Percentiles rank a stretch among this genome's conserved stretches.
Conservation (phyloP, 2,797 vertebrate species). For the Notolabrus celidotus region DNA sequence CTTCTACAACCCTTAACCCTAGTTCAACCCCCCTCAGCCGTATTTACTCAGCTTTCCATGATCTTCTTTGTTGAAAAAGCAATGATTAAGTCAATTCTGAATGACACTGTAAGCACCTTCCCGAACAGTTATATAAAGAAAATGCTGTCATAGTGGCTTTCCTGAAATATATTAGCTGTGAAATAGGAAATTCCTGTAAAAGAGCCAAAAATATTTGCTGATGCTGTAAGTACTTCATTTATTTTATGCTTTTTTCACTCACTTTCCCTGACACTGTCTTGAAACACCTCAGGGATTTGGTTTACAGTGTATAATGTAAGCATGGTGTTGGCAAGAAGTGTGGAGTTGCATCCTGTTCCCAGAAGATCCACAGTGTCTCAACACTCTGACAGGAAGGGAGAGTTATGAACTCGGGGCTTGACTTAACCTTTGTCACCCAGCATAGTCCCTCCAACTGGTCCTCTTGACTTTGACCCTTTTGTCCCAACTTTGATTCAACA, state of each 20-base stretch:
- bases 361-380: conserved; percentile 56
- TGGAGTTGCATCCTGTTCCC: conserved; percentile 67
- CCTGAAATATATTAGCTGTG: conserved; percentile 12
- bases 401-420: conserved; percentile 60
- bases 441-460: conserved; percentile 29
- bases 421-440: conserved; percentile 54
- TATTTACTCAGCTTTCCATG: too few relatives aligned
- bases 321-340: conserved; percentile 51
- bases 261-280: conserved; percentile 28
- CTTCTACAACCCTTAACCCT: not conserved
- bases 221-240: conserved; percentile 13
- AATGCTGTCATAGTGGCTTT: not conserved
- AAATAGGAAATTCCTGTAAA: conserved; percentile 24
- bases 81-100: not conserved
- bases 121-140: conserved; percentile 1
- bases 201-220: conserved; percentile 4
- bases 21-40: too few relatives aligned
- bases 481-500: conserved; percentile 23
- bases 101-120: not conserved
- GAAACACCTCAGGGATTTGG: conserved; percentile 21
- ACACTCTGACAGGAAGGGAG: conserved; percentile 61
- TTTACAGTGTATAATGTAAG: conserved; percentile 31
- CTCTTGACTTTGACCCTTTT: conserved; percentile 34
- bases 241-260: conserved; percentile 5
- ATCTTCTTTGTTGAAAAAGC: not conserved